These are phyloP conservation scores for Sebastes melanostomus DNA, from an alignment of 2,797 vertebrate genomes.

Conservation along the genomic window DNA sequence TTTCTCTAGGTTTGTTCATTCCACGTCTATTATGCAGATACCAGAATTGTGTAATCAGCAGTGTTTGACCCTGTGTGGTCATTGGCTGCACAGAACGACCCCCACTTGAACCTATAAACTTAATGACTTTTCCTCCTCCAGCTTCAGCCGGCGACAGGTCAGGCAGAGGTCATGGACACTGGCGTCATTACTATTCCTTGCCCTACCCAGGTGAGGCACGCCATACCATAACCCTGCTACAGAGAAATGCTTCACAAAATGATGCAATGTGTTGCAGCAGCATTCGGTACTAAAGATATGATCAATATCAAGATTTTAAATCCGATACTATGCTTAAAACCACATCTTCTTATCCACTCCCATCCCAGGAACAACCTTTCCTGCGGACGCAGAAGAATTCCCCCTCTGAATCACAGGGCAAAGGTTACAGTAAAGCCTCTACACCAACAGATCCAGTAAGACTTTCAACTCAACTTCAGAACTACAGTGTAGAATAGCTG, in stretches of 20 bases:
- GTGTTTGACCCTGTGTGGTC: not conserved
- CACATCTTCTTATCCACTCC: not conserved
- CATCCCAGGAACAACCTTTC: slow-evolving; percentile 73
- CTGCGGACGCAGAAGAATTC: slow-evolving; percentile 75
- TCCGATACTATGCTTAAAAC: not conserved
- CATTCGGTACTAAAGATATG: not conserved
- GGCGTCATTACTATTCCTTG: slow-evolving; percentile 53
- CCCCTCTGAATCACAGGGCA: not conserved
- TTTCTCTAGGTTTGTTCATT: slow-evolving; percentile 2
- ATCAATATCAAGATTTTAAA: not conserved
- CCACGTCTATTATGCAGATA: not conserved
- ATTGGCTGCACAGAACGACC: not conserved
- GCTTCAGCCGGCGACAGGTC: slow-evolving; percentile 68
- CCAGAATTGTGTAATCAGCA: slow-evolving; percentile 6
- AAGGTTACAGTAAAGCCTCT: not conserved
- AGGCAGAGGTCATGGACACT: slow-evolving; percentile 41
- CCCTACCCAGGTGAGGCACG: slow-evolving; percentile 68
- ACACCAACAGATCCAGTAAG: slow-evolving; percentile 58
- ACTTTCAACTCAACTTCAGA: not conserved
- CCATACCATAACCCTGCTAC: not conserved
- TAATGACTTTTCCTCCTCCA: slow-evolving; percentile 40
- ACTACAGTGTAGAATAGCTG: too few species aligned
- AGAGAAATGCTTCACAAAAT: not conserved
- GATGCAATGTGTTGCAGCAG: not conserved
- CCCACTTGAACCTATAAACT: not conserved